Evolutionary conservation across 2,113 vertebrate species (phyloP).

Genomic region (Campylomormyrus numenius): DNA sequence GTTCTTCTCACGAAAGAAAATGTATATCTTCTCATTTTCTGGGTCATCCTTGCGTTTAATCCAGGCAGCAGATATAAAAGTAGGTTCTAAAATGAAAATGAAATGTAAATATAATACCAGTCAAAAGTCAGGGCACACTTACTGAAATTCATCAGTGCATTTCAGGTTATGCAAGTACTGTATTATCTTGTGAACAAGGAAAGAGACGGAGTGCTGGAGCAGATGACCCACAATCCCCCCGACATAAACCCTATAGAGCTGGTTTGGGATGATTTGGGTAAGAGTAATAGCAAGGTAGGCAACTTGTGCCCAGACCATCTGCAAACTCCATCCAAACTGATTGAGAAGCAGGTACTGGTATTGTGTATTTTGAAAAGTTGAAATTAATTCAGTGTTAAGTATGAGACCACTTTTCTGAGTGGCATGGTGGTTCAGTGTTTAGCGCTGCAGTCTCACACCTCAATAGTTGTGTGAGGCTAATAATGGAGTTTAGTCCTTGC

Average conservation of each 20-base stretch:
- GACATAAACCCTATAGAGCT: neutral
- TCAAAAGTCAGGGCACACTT: neutral
- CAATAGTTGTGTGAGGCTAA: neutral
- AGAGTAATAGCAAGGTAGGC: neutral
- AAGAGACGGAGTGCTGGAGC: neutral
- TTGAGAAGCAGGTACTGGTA: neutral
- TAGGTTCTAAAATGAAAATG: conserved; percentile 63
- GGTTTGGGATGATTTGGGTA: neutral
- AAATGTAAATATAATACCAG: neutral
- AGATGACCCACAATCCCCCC: neutral
- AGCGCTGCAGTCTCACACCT: neutral
- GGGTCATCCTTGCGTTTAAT: conserved; percentile 58
- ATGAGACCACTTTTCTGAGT: neutral
- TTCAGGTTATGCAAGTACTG: neutral
- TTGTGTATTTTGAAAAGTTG: neutral
- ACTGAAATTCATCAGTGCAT: neutral
- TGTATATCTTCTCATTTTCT: conserved; percentile 79
- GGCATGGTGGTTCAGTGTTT: neutral
- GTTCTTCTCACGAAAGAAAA: conserved; percentile 86
- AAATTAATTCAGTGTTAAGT: neutral
- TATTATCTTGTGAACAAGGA: neutral
- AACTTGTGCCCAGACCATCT: neutral
- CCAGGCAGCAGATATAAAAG: conserved; percentile 72
- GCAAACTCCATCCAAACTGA: neutral
- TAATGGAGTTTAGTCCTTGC: neutral